Percentiles rank a stretch among this genome's conserved stretches.
These are phyloP conservation scores for Polia nebulosa DNA, from an alignment of 2,888 invertebrate genomes.

Conservation along the genomic window DNA sequence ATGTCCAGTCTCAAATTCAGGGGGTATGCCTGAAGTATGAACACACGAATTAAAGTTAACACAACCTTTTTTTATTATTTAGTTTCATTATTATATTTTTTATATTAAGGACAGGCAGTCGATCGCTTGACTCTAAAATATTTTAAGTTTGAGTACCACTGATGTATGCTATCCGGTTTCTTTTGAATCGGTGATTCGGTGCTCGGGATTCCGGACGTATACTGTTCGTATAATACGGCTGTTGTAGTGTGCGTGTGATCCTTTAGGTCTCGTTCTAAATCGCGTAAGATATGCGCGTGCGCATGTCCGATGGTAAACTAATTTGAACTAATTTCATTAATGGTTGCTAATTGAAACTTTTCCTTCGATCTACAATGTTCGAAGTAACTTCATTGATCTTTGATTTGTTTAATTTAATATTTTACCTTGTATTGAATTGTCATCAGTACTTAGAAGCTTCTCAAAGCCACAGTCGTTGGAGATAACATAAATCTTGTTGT, in stretches of 20 bases:
- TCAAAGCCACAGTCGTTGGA: neutral
- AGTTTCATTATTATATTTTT: neutral
- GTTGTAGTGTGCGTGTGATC: constrained; percentile 24
- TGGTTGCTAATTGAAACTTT: neutral
- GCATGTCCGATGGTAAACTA: constrained; percentile 27
- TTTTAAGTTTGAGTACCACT: constrained; percentile 2
- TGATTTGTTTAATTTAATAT: constrained; percentile 23
- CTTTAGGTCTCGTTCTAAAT: constrained; percentile 40
- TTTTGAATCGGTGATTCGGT: constrained; percentile 54
- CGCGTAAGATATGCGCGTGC: constrained; percentile 1
- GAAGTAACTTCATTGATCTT: constrained; percentile 6
- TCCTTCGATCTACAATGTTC: too few relatives aligned
- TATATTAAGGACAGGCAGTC: too few relatives aligned
- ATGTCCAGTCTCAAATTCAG: neutral
- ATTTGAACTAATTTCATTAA: constrained; percentile 17
- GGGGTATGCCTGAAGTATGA: neutral
- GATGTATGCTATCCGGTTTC: constrained; percentile 58
- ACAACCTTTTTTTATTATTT: too few relatives aligned
- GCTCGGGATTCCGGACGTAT: constrained; percentile 33
- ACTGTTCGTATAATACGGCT: constrained; percentile 20
- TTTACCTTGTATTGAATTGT: constrained; percentile 17
- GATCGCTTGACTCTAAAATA: neutral
- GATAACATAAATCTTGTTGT: constrained; percentile 5
- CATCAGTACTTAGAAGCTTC: constrained; percentile 17
- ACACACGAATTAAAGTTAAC: neutral